Conservation (phyloP, 2,113 vertebrate genomes). For the Centropus unirufus region DNA sequence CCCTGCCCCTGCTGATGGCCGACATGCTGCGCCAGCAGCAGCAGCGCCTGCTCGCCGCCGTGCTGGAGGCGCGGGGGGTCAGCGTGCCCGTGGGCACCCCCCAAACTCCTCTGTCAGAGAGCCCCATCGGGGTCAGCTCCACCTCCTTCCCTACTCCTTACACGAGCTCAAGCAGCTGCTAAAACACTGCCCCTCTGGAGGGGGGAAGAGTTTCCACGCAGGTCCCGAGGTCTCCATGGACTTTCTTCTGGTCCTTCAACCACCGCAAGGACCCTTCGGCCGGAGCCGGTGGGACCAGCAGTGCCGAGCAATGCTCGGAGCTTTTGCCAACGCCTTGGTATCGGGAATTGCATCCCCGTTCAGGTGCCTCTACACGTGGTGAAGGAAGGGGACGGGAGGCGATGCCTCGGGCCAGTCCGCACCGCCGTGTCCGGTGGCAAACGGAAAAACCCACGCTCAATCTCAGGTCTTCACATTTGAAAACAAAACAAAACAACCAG, state of each 20-base stretch:
- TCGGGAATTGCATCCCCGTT: slow-evolving; percentile 69
- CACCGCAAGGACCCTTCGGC: not conserved
- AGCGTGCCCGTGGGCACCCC: slow-evolving; percentile 76
- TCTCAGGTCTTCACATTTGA: slow-evolving; percentile 79
- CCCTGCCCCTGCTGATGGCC: slow-evolving; percentile 89
- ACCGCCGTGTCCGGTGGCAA: slow-evolving; percentile 30
- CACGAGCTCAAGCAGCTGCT: slow-evolving; percentile 92
- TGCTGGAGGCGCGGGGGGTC: slow-evolving; percentile 81
- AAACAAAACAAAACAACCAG: slow-evolving; percentile 26
- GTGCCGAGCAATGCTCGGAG: slow-evolving; percentile 6
- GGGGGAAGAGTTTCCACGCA: slow-evolving; percentile 38
- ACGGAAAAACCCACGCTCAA: slow-evolving; percentile 72
- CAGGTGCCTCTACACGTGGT: slow-evolving; percentile 74
- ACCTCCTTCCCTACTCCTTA: slow-evolving; percentile 87
- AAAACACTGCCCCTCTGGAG: slow-evolving; percentile 32
- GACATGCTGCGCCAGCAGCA: slow-evolving; percentile 93
- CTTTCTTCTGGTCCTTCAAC: slow-evolving; percentile 31
- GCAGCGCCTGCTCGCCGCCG: slow-evolving; percentile 86
- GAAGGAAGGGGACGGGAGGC: slow-evolving; percentile 58
- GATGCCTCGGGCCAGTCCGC: slow-evolving; percentile 46
- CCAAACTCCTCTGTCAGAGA: slow-evolving; percentile 79
- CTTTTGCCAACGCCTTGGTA: slow-evolving; percentile 64
- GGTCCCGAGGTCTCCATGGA: slow-evolving; percentile 60
- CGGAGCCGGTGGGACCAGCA: slow-evolving; percentile 24
- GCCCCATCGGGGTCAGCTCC: slow-evolving; percentile 81